phyloP scores from a whole-genome alignment of 2,797 vertebrate genomes.

The Pangasius mekongensis region DNA sequence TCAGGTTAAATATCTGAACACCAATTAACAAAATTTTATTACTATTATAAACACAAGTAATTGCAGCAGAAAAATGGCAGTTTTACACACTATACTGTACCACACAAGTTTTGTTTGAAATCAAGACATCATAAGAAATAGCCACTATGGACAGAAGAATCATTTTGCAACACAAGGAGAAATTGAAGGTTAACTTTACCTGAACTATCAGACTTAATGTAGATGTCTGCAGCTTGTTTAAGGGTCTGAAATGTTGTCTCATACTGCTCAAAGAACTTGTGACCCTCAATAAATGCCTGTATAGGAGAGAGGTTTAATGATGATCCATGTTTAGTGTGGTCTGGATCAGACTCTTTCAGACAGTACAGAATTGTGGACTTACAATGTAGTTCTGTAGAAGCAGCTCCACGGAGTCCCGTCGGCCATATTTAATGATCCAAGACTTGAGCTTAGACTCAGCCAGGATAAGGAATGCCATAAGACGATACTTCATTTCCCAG shows the following conservation, averaged over 20 bases:
- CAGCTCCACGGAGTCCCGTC: slow-evolving; percentile 91
- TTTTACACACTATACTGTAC: neutral
- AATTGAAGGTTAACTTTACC: slow-evolving; percentile 70
- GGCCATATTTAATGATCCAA: slow-evolving; percentile 98
- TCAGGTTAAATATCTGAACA: slow-evolving; percentile 6
- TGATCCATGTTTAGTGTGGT: neutral
- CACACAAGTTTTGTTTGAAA: neutral
- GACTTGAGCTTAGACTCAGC: slow-evolving; percentile 97
- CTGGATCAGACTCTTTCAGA: neutral
- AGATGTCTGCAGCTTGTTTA: slow-evolving; percentile 90
- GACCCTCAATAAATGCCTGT: slow-evolving; percentile 93
- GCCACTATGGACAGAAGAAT: slow-evolving; percentile 8
- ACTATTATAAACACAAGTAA: neutral
- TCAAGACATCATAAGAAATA: neutral
- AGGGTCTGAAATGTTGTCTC: slow-evolving; percentile 89
- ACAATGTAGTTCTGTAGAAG: slow-evolving; percentile 93
- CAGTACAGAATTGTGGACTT: slow-evolving; percentile 63
- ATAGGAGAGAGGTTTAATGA: slow-evolving; percentile 1
- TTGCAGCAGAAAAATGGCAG: neutral
- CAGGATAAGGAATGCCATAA: slow-evolving; percentile 91
- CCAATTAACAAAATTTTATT: neutral
- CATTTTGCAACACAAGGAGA: neutral
- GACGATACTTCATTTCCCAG: slow-evolving; percentile 95
- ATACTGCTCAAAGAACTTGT: slow-evolving; percentile 95
- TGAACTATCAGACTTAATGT: slow-evolving; percentile 90